Evolutionary conservation across 2,113 vertebrate genomes (phyloP).

Genomic region (Agapornis roseicollis): DNA sequence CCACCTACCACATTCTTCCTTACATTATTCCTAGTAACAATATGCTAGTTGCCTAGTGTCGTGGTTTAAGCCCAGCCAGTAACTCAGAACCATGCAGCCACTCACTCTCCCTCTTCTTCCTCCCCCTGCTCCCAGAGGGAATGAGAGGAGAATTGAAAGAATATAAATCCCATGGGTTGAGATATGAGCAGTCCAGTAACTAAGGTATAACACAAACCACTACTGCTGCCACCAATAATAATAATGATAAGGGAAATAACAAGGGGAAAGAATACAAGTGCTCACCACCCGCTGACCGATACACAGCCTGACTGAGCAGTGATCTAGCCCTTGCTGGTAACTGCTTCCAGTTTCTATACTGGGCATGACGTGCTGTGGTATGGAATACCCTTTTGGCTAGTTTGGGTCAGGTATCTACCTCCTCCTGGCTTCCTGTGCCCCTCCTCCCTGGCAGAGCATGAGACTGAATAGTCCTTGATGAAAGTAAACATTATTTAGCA

Average conservation of each 20-base stretch:
- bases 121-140: background rate
- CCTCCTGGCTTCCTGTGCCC: background rate
- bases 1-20: background rate
- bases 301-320: background rate
- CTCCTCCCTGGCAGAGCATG: background rate
- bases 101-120: background rate
- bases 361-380: background rate
- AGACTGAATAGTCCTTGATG: background rate
- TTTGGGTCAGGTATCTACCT: background rate
- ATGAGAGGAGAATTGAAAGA: background rate
- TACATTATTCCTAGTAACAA: background rate
- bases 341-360: background rate
- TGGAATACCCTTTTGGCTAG: background rate
- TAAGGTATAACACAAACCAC: background rate
- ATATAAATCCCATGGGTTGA: background rate
- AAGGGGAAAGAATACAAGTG: background rate
- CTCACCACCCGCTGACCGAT: background rate
- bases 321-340: background rate
- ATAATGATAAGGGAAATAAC: background rate
- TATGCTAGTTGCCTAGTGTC: background rate
- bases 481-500: background rate
- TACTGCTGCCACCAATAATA: background rate
- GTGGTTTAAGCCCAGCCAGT: background rate
- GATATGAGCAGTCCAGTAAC: background rate
- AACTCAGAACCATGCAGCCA: background rate